Evolutionary conservation across 2,113 vertebrate genomes (phyloP).

Genomic region (Abramis brama): DNA sequence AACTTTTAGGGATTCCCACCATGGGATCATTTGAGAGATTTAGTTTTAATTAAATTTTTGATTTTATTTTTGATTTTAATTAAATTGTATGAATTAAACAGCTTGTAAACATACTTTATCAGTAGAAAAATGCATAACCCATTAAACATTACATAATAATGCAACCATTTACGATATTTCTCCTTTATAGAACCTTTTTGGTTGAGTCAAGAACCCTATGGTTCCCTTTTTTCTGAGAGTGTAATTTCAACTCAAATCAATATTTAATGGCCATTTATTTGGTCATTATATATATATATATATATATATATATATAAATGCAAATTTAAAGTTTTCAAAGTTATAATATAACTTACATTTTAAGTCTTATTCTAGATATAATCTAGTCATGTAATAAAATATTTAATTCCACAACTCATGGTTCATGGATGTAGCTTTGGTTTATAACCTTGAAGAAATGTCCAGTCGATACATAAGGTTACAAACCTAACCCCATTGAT

Average conservation of each 20-base stretch:
- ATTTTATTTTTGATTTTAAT: no score
- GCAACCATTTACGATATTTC: no score
- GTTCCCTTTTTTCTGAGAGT: no score
- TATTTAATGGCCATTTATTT: not conserved
- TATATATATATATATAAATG: not conserved
- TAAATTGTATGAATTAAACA: no score
- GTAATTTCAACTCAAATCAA: not conserved
- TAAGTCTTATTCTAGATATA: not conserved
- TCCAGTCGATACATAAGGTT: constrained; percentile 2
- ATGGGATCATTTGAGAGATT: no score
- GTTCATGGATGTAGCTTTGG: not conserved
- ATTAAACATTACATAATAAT: no score
- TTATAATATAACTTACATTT: not conserved
- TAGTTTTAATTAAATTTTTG: no score
- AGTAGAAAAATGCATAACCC: no score
- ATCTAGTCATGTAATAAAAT: not conserved
- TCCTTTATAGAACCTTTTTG: no score
- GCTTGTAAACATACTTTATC: no score
- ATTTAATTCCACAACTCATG: not conserved
- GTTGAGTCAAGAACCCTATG: no score
- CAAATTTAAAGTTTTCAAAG: not conserved
- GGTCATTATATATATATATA: not conserved
- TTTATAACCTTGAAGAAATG: constrained; percentile 13
- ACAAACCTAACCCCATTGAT: constrained; percentile 1
- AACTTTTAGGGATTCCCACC: no score